A percentile compares a stretch with the other conserved stretches of the same genome.
These are phyloP conservation scores for Zelostemma sp. DNA, from an alignment of 1,140 invertebrate species.

Conservation along the genomic window DNA sequence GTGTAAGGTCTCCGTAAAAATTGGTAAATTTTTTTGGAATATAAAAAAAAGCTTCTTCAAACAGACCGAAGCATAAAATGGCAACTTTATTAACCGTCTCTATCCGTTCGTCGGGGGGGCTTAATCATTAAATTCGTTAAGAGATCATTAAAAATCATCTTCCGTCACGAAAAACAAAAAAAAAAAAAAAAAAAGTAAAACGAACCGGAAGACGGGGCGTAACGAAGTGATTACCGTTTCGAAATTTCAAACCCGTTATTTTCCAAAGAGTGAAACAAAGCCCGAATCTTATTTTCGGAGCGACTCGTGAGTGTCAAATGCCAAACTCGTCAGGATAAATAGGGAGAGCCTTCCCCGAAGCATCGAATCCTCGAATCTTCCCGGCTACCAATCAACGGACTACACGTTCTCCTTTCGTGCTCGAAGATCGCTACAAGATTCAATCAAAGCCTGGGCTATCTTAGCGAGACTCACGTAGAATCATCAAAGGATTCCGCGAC, in stretches of 20 bases:
- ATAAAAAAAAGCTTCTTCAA: constrained; percentile 2
- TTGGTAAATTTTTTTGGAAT: not conserved
- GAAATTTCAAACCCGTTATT: not conserved
- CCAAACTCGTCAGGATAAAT: constrained; percentile 14
- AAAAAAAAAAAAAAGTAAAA: no score
- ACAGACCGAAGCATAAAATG: not conserved
- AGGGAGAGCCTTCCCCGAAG: constrained; percentile 22
- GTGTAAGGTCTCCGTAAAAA: not conserved
- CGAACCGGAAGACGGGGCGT: not conserved
- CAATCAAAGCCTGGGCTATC: constrained; percentile 37
- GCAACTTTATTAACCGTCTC: no score
- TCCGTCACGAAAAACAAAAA: not conserved
- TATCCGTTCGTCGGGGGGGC: not conserved
- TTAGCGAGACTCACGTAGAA: constrained; percentile 34
- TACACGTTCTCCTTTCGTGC: constrained; percentile 33
- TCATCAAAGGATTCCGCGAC: constrained; percentile 47
- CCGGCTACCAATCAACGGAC: constrained; percentile 32
- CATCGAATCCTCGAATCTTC: constrained; percentile 24
- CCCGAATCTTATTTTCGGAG: not conserved
- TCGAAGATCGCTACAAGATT: constrained; percentile 36
- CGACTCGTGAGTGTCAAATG: constrained; percentile 26
- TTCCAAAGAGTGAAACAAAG: not conserved
- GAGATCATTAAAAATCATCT: constrained; percentile 11
- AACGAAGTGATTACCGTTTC: not conserved
- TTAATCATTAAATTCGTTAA: constrained; percentile 7